Percentiles rank a stretch among this genome's conserved stretches.
Evolutionary conservation across 2,113 vertebrate genomes (phyloP).

Genomic region (Gallinago media): DNA sequence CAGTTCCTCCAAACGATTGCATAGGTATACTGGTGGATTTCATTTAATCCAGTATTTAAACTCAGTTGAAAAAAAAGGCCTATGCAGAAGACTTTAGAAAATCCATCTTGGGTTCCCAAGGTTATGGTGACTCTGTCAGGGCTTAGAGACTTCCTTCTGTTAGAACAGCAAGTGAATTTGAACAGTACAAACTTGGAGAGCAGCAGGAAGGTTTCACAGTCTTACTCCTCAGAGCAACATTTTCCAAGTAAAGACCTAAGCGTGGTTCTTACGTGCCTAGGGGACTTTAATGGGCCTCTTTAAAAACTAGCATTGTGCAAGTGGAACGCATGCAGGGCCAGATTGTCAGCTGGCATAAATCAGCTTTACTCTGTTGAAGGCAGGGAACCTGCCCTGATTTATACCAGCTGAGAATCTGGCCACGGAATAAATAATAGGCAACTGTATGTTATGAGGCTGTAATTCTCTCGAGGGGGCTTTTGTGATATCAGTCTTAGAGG

Average conservation of each 20-base stretch:
- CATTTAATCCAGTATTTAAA: not conserved
- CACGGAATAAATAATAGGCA: constrained; percentile 35
- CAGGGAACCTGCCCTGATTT: constrained; percentile 60
- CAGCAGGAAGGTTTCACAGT: not conserved
- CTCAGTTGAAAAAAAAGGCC: not conserved
- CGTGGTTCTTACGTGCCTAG: not conserved
- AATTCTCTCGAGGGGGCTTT: constrained; percentile 2
- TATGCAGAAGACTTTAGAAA: not conserved
- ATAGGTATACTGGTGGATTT: not conserved
- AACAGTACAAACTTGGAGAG: not conserved
- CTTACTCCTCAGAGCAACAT: not conserved
- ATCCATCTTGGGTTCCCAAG: not conserved
- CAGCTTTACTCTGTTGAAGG: constrained; percentile 42
- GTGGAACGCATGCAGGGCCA: constrained; percentile 3
- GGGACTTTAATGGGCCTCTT: constrained; percentile 38
- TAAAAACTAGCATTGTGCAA: constrained; percentile 54
- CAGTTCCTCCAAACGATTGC: not conserved
- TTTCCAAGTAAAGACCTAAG: constrained; percentile 29
- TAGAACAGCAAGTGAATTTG: not conserved
- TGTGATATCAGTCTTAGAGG: constrained; percentile 29
- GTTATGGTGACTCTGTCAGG: not conserved
- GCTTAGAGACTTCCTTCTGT: not conserved
- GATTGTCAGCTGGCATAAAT: constrained; percentile 68
- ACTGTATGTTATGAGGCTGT: constrained; percentile 47
- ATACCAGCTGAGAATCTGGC: constrained; percentile 63